Evolutionary conservation across 2,888 invertebrate species (phyloP), one percentile per base, ranked within the genome.

Genomic region (Gymnocheta viridis): DNA sequence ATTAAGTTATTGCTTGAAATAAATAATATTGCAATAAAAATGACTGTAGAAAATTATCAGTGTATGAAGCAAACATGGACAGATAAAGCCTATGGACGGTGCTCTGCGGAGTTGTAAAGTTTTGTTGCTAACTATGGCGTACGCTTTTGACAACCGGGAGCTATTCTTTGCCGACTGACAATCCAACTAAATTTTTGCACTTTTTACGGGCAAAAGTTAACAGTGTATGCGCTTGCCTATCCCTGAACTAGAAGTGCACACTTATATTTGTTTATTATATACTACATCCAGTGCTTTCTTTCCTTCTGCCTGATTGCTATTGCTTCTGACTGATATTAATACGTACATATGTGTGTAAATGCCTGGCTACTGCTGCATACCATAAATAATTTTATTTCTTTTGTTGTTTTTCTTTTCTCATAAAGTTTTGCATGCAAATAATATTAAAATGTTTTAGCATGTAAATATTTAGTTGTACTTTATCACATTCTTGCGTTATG

Each of bases 351-450:
- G n/a, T 56, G n/a, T 29, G 29, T 41, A 51, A 51, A 51, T 24
- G 49, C 9, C 54, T 14, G 24, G 38, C 79, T 58, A 70, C 54
- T 72, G 64, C 79, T 72, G 79, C 64, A 79, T 72, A 49, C 64
- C 70, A 79, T 79, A 79, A 79, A 79, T 66, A 66, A 79, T 56
- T 56, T 78, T 54, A 62, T 79, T 78, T 78, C 32, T 66, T 56
- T 64, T 47, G 19, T 14, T 35, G 56, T 58, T 35, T 2, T 32
- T 58, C 35, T 14, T 49, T 24, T 27, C 19, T 17, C 19, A 9
- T 29, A 24, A 19, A 64, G 24, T 67, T 69, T 38, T 47, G 56
- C 24, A 66, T 73, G 64, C 56, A 64, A 64, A 64, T 64, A 44
- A 70, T 78, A 78, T 78, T 69, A 49, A 77, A 67, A 69, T 70